These are phyloP conservation scores for Anticlea derivata DNA, from an alignment of 2,888 invertebrate genomes.

Conservation along the genomic window DNA sequence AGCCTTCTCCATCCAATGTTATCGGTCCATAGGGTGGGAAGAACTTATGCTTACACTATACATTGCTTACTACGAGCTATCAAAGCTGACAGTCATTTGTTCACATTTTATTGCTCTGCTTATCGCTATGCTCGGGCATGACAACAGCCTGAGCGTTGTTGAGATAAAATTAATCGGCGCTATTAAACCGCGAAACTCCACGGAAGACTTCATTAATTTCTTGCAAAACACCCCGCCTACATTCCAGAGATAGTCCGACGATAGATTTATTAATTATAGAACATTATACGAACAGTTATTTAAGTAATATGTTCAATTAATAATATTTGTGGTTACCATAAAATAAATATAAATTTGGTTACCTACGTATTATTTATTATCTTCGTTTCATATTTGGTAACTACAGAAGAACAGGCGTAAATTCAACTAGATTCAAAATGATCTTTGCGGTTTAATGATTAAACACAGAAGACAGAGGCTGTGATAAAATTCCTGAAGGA, in stretches of 20 bases:
- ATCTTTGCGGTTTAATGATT: no score
- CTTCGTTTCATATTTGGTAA: constrained; percentile 12
- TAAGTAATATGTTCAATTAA: constrained; percentile 27
- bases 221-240: constrained; percentile 70
- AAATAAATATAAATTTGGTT: constrained; percentile 19
- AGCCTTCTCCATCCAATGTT: no score
- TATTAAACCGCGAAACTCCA: constrained; percentile 77
- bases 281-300: constrained; percentile 45
- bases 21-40: no score
- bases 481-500: no score
- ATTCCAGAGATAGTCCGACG: constrained; percentile 65
- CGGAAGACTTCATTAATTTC: constrained; percentile 82
- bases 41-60: no score
- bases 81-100: no score
- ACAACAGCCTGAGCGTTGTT: constrained; percentile 43
- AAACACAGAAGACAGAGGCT: no score
- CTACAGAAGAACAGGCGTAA: no score
- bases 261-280: constrained; percentile 77
- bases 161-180: constrained; percentile 79
- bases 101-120: constrained; percentile 10
- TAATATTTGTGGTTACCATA: constrained; percentile 22
- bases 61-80: no score
- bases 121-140: constrained; percentile 11
- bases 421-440: no score
- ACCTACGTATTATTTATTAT: no score